Evolutionary conservation across 2,888 invertebrate species (phyloP).

Genomic region (Drosophila neoperkinsi): DNA sequence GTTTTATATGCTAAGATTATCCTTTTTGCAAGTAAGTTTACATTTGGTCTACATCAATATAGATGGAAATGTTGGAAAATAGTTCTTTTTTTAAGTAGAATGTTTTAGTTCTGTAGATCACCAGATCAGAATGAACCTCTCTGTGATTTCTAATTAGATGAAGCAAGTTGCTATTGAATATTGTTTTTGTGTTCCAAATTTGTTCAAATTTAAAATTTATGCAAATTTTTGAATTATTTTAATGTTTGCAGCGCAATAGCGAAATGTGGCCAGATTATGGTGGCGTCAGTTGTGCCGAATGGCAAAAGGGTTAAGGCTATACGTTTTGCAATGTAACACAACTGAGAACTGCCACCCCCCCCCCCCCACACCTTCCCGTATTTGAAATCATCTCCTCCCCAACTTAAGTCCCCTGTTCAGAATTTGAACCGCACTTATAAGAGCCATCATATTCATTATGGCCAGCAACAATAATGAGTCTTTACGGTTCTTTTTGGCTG

Average conservation of each 20-base stretch:
- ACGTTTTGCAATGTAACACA: conserved; percentile 14
- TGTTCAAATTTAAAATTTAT: conserved; percentile 16
- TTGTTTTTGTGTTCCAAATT: not conserved
- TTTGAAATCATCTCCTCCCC: conserved; percentile 7
- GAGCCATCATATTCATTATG: conserved; percentile 58
- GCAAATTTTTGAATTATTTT: conserved; percentile 16
- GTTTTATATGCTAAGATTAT: not conserved
- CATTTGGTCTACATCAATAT: not conserved
- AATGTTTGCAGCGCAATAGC: conserved; percentile 12
- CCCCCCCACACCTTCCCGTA: not conserved
- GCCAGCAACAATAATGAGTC: conserved; percentile 49
- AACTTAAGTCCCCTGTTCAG: too few relatives aligned
- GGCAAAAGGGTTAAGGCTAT: conserved; percentile 20
- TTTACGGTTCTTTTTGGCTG: conserved; percentile 17
- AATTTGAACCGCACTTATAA: conserved; percentile 39
- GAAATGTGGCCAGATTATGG: conserved; percentile 44
- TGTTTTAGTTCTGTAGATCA: not conserved
- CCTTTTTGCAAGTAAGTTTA: not conserved
- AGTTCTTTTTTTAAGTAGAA: conserved; percentile 25
- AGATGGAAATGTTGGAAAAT: not conserved
- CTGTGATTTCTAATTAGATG: conserved; percentile 3
- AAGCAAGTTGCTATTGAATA: not conserved
- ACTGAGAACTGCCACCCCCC: conserved; percentile 22
- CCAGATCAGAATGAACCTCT: not conserved
- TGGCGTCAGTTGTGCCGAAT: conserved; percentile 47